Evolutionary conservation across 2,113 vertebrate genomes (phyloP).

Genomic region (Ammospiza nelsoni): DNA sequence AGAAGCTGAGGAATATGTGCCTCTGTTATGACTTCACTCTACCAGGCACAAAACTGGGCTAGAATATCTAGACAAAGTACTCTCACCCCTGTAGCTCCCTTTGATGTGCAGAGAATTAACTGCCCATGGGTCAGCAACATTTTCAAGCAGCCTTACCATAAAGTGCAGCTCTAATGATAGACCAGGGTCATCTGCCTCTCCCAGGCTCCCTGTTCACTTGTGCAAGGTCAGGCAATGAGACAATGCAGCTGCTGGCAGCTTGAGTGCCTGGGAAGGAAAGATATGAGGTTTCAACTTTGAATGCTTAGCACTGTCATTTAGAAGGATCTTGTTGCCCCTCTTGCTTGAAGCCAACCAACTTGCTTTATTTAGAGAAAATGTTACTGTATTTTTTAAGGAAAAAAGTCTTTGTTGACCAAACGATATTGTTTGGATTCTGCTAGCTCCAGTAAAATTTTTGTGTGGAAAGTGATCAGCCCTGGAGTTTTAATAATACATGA

Average conservation of each 20-base stretch:
- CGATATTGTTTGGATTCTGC: neutral
- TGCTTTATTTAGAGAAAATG: neutral
- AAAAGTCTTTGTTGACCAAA: neutral
- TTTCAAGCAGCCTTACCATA: neutral
- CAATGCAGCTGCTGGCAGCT: neutral
- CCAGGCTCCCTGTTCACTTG: neutral
- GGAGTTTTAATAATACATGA: conserved; percentile 28
- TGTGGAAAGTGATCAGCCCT: neutral
- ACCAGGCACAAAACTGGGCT: neutral
- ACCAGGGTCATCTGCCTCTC: neutral
- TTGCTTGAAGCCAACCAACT: neutral
- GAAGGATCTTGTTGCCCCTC: neutral
- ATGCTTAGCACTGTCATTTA: neutral
- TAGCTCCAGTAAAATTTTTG: neutral
- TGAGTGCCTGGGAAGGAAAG: neutral
- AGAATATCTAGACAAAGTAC: neutral
- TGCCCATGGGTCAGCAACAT: neutral
- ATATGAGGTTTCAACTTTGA: neutral
- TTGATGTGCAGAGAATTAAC: neutral
- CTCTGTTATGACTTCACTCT: neutral
- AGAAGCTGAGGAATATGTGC: neutral
- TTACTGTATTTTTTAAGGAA: neutral
- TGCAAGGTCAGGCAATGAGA: neutral
- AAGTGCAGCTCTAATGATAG: neutral
- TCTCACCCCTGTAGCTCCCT: neutral